Evolutionary conservation across 2,888 invertebrate genomes (phyloP).

Genomic region (Stenoptilia bipunctidactyla): DNA sequence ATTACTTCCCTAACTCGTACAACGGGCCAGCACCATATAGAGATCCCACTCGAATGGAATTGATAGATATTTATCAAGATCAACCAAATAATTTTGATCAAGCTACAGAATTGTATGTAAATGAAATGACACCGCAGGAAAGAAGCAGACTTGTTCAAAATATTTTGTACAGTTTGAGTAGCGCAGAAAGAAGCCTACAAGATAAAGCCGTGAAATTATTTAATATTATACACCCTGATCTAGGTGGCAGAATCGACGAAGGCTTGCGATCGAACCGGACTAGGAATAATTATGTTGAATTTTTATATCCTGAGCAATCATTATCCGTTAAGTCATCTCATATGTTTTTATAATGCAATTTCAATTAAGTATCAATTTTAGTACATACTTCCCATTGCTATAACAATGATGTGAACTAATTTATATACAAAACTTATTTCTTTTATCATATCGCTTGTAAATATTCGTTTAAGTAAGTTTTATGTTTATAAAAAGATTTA

Average conservation of each 20-base stretch:
- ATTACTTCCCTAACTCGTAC: slow-evolving; percentile 95
- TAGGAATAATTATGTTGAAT: slow-evolving; percentile 27
- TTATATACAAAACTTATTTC: too few species aligned
- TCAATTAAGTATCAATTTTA: too few species aligned
- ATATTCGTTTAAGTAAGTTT: too few species aligned
- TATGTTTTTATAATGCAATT: too few species aligned
- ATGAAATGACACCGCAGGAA: slow-evolving; percentile 80
- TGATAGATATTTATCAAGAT: slow-evolving; percentile 72
- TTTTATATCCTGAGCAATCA: too few species aligned
- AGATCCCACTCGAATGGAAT: slow-evolving; percentile 59
- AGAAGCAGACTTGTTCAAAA: slow-evolving; percentile 82
- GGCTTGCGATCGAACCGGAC: slow-evolving; percentile 78
- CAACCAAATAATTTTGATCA: slow-evolving; percentile 91
- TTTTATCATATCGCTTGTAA: too few species aligned
- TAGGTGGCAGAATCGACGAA: slow-evolving; percentile 75
- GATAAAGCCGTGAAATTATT: slow-evolving; percentile 84
- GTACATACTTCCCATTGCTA: too few species aligned
- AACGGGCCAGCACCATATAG: slow-evolving; percentile 79
- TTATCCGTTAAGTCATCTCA: too few species aligned
- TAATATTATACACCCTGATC: slow-evolving; percentile 77
- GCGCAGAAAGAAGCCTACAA: slow-evolving; percentile 83
- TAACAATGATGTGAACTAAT: too few species aligned
- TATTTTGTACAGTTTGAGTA: slow-evolving; percentile 79
- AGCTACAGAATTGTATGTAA: slow-evolving; percentile 81
- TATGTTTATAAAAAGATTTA: too few species aligned